Base-by-base conservation (phyloP, 1,140 invertebrate species). In the Portunus trituberculatus region DNA sequence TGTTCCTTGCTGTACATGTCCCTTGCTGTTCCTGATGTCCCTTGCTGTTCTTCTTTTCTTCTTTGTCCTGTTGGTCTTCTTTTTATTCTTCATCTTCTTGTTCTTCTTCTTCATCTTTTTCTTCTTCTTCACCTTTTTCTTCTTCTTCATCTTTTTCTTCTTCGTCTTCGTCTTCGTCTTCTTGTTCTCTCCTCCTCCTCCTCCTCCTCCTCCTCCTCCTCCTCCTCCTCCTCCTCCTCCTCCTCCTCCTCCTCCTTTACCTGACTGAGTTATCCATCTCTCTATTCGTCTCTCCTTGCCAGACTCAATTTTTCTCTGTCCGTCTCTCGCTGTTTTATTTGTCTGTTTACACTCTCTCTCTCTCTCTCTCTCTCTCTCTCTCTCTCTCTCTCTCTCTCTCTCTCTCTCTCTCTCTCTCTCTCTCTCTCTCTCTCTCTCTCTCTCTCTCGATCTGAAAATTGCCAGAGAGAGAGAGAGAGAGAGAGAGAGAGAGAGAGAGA, bases 401-500 rank as follows among this genome's bases (percentile, higher is more conserved):
- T 39, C 39, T 39, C 39, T 39, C 39, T 39, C 39, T 39, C 39
- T 39, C 39, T 39, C 39, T 39, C 39, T 39, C 39, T 39, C 39
- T 39, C 39, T 39, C 39, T 39, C 39, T 39, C 39, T 39, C 39
- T 39, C 39, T 39, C 39, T 39, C 39, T 39, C 39, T 39, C 39
- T 39, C 39, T 39, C 39, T 39, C 39, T 39, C 39, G 39, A 39
- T 39, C 39, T 39, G 39, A 39, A 39, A 39, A 39, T 39, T 6
- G 39, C 39, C 39, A 39, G 32, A 39, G 83, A 39, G 32, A 86
- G 32, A 31, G 83, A 86, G 83, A 86, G 83, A 86, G 83, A 86
- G 83, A 86, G 83, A 86, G 83, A 86, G 83, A 86, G 83, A 86
- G 83, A 59, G 52, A 59, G 52, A 59, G 52, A 59, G 52, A 59